phyloP scores from a whole-genome alignment of 2,888 invertebrate species.

The Pegoplata infirma region DNA sequence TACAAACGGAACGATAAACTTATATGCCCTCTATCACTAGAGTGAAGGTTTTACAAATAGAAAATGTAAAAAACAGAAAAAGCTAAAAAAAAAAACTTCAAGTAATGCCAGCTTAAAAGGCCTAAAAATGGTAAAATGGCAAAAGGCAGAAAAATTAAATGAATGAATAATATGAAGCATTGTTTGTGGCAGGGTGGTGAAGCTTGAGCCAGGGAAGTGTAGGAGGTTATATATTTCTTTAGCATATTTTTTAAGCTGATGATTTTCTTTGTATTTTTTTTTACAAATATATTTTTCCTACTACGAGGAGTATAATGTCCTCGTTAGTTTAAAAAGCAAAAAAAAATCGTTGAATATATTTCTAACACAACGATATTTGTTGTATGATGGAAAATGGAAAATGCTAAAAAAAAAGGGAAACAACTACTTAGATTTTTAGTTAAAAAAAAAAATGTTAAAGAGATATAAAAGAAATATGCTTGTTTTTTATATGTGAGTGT shows the following conservation, averaged over 20 bases:
- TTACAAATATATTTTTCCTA: neutral
- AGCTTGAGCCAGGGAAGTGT: too few relatives aligned
- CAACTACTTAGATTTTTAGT: neutral
- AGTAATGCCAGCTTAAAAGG: constrained; percentile 53
- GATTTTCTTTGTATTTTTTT: neutral
- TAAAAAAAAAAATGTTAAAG: neutral
- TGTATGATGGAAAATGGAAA: neutral
- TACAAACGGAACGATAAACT: too few relatives aligned
- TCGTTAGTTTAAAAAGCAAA: neutral
- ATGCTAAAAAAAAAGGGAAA: neutral
- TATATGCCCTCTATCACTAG: too few relatives aligned
- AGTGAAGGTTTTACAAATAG: too few relatives aligned
- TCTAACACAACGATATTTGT: neutral
- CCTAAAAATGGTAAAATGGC: constrained; percentile 44
- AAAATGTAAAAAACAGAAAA: too few relatives aligned
- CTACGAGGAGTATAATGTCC: too few relatives aligned
- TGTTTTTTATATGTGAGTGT: constrained; percentile 1
- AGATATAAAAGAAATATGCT: neutral
- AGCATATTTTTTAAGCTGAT: constrained; percentile 9
- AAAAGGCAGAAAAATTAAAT: constrained; percentile 31
- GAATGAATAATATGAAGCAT: neutral
- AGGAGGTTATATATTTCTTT: neutral
- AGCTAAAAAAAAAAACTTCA: constrained; percentile 34
- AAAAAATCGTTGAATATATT: neutral
- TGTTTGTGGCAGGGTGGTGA: neutral